A percentile compares a stretch with the other conserved stretches of the same genome.
phyloP scores from a whole-genome alignment of 1,140 invertebrate species.

The Parapsyche elsis region DNA sequence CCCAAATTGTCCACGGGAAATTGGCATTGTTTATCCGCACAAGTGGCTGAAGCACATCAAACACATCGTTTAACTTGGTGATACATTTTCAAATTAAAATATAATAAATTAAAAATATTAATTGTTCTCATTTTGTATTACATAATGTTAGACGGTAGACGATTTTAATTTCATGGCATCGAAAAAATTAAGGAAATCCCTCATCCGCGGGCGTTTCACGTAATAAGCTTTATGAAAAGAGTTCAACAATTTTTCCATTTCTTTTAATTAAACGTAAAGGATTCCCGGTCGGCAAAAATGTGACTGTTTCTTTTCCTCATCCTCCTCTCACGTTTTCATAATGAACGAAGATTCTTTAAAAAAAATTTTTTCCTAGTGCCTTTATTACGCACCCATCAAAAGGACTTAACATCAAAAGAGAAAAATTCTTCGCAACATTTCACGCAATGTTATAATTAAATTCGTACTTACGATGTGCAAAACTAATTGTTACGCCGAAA shows the following conservation, averaged over 20 bases:
- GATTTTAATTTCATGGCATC: not conserved
- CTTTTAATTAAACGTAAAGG: conserved; percentile 20
- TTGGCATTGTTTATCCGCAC: conserved; percentile 13
- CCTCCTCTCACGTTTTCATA: not conserved
- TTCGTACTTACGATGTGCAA: not conserved
- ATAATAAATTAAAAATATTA: too few relatives aligned
- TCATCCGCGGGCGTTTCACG: not conserved
- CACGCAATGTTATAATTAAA: conserved; percentile 9
- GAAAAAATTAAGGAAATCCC: conserved; percentile 4
- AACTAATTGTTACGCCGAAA: too few relatives aligned
- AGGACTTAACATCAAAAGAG: conserved; percentile 8
- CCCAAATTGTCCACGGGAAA: conserved; percentile 21
- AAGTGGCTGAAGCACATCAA: too few relatives aligned
- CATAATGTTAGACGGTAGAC: not conserved
- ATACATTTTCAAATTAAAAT: too few relatives aligned
- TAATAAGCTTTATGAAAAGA: conserved; percentile 24
- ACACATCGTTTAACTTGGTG: too few relatives aligned
- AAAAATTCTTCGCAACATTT: conserved; percentile 1
- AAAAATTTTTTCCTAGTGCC: not conserved
- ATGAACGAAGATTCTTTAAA: conserved; percentile 6
- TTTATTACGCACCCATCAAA: conserved; percentile 1
- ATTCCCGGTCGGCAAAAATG: conserved; percentile 4
- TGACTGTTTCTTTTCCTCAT: conserved; percentile 3
- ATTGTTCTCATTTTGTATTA: too few relatives aligned
- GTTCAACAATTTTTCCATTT: conserved; percentile 19